Base-by-base conservation (phyloP, 2,888 invertebrate species). In the Lepetodrilus schrolli region DNA sequence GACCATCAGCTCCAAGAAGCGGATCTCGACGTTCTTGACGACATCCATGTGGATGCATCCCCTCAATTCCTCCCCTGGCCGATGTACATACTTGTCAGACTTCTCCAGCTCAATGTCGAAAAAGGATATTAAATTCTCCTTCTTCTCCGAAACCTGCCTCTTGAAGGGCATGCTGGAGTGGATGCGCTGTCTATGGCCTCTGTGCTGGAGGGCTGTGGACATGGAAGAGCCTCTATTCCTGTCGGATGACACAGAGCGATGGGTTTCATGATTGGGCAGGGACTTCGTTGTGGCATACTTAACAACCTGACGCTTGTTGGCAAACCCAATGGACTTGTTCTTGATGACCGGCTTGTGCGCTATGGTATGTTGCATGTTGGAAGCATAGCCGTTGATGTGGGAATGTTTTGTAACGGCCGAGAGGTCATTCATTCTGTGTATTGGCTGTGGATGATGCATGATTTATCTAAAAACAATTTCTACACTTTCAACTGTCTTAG, bases 41-140 rank as follows among this genome's bases (percentile, higher is more conserved):
- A 86, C 78, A 26, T 88, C 86, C 70, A 88, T 80, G 58, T 85
- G 79, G 17, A 89, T 83, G n/a, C 77, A 77, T 5, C 88, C 88
- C 0, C 81, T 78, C 1, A 89, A 74, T 37, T 82, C 80, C 51
- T 87, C 86, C 4, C 89, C 89, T 0, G 89, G 88, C 5, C 75
- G 76, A 73, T 82, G 88, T 23, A 78, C 70, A 17, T 83, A 83
- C 1, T 72, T 72, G 5, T 82, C 80, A 1, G 82, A 76, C 23
- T 78, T 78, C 65, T 87, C 84, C 13, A 86, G 80, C 76, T 86
- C 83, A 38, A 89, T 86, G 43, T 83, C 83, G 76, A 89, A 88
- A 47, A 82, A 77, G 2, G 80, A 82, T 8, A 89, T 79, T 13
- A 76, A 73, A 21, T 81, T 74, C 43, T 83, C 84, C 36, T 84